These are phyloP conservation scores for Calameuta pallipes DNA, from an alignment of 2,888 invertebrate genomes.

Conservation along the genomic window DNA sequence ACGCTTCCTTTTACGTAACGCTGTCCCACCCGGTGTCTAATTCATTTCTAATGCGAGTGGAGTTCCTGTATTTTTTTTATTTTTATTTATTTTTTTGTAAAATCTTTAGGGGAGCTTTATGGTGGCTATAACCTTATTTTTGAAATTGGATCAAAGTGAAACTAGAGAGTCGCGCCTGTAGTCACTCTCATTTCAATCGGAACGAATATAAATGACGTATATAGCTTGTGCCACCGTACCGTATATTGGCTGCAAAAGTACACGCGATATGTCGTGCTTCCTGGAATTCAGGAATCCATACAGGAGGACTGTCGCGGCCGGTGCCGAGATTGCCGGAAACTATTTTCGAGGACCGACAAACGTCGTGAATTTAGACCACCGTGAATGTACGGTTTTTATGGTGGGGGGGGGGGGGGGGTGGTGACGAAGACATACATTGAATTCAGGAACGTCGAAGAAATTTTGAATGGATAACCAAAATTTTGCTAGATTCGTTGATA, in stretches of 20 bases:
- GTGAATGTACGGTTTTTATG: background rate
- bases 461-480: too few species aligned
- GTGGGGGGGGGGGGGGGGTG: too few species aligned
- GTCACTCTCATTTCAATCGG: background rate
- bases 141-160: background rate
- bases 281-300: background rate
- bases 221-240: background rate
- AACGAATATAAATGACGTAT: background rate
- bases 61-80: background rate
- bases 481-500: too few species aligned
- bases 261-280: slow-evolving; percentile 1
- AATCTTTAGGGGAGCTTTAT: background rate
- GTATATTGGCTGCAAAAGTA: background rate
- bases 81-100: background rate
- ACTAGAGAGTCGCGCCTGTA: background rate
- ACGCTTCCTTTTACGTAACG: background rate
- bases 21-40: background rate
- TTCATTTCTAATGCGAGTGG: background rate
- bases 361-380: background rate
- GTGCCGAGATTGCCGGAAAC: background rate
- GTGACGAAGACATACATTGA: background rate
- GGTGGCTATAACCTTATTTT: background rate
- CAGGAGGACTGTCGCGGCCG: background rate
- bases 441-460: background rate
- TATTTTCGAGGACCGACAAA: background rate